These are phyloP conservation scores for Oedothorax gibbosus DNA, from an alignment of 1,140 invertebrate genomes.

Conservation along the genomic window DNA sequence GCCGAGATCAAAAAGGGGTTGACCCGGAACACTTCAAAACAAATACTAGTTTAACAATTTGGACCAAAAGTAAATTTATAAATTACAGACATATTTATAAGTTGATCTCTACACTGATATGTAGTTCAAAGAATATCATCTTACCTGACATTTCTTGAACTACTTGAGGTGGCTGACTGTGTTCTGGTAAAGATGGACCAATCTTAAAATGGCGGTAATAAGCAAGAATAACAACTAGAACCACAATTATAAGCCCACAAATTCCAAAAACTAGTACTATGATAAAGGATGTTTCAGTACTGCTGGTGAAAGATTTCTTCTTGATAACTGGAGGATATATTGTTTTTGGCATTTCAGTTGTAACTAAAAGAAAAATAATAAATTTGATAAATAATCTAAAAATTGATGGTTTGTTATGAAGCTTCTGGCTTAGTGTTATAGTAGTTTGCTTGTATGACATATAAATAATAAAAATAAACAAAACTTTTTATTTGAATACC, in stretches of 20 bases:
- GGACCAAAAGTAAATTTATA: no score
- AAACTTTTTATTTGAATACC: no score
- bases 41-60: no score
- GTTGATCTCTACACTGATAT: no score
- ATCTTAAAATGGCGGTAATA: background rate
- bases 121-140: background rate
- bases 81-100: no score
- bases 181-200: background rate
- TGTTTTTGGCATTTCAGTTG: background rate
- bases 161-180: background rate
- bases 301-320: background rate
- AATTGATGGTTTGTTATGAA: no score
- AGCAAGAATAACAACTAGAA: background rate
- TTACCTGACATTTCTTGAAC: constrained; percentile 25
- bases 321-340: background rate
- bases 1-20: no score
- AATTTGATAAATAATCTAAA: no score
- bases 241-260: constrained; percentile 15
- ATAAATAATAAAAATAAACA: no score
- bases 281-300: background rate
- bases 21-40: no score
- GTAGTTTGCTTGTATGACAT: no score
- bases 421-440: no score
- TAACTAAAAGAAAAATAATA: background rate
- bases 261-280: background rate